These are phyloP conservation scores for Tarsius wallacei DNA, from an alignment of 2,797 vertebrate genomes.

Conservation along the genomic window DNA sequence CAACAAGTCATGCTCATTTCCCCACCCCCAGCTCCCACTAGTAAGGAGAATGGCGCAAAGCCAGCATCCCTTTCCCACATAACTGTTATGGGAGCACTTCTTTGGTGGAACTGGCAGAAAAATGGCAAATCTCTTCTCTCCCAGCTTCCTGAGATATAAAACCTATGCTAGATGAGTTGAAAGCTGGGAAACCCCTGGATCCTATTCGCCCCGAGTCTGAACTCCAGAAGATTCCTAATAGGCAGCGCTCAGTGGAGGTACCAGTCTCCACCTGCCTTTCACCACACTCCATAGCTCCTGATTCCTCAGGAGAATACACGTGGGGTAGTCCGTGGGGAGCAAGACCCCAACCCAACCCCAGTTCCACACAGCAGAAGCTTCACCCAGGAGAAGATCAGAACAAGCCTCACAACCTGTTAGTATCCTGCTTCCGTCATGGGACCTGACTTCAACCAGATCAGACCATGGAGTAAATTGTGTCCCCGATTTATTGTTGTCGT, in stretches of 20 bases:
- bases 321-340: background rate
- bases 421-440: background rate
- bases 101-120: background rate
- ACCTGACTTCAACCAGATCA: background rate
- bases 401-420: too few relatives aligned
- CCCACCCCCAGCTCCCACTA: background rate
- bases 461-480: background rate
- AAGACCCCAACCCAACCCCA: background rate
- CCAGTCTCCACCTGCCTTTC: rapidly evolving
- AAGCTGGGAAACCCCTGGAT: background rate
- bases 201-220: background rate
- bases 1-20: rapidly evolving
- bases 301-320: background rate
- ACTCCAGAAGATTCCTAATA: background rate
- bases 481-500: background rate
- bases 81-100: background rate
- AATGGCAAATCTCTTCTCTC: background rate
- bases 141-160: background rate
- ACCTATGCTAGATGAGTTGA: background rate
- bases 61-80: background rate
- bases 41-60: background rate
- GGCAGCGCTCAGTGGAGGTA: background rate
- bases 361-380: background rate
- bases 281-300: background rate
- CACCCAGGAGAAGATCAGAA: background rate